These are phyloP conservation scores for Syrrhaptes paradoxus DNA, from an alignment of 2,113 vertebrate genomes.

Conservation along the genomic window DNA sequence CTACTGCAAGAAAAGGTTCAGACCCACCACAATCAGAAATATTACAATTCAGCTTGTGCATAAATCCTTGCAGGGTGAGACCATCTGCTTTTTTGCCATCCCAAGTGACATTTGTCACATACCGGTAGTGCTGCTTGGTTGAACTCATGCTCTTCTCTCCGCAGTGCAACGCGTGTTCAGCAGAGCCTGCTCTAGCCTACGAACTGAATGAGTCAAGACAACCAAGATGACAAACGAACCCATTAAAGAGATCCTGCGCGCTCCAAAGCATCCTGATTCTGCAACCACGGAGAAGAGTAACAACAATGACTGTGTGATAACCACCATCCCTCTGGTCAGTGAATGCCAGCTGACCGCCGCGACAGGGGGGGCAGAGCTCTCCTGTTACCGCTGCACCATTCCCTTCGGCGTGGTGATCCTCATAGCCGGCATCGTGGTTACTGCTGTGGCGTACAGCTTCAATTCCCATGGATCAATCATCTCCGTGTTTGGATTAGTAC, in stretches of 20 bases:
- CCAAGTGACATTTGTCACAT: background rate
- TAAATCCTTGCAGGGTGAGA: background rate
- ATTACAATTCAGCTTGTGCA: background rate
- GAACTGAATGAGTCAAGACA: background rate
- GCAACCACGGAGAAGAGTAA: slow-evolving; percentile 72
- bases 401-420: slow-evolving; percentile 95
- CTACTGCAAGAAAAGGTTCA: background rate
- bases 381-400: slow-evolving; percentile 94
- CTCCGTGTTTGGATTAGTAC: slow-evolving; percentile 88
- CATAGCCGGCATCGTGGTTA: slow-evolving; percentile 90
- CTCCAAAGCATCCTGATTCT: slow-evolving; percentile 74
- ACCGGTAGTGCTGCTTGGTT: background rate
- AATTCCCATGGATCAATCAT: slow-evolving; percentile 97
- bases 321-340: slow-evolving; percentile 84
- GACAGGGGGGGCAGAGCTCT: slow-evolving; percentile 89
- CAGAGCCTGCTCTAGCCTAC: slow-evolving; percentile 33
- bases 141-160: background rate
- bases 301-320: slow-evolving; percentile 72
- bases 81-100: background rate
- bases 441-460: slow-evolving; percentile 93
- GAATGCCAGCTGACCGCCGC: slow-evolving; percentile 90
- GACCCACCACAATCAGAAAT: background rate
- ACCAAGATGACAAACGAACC: slow-evolving; percentile 85
- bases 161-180: slow-evolving; percentile 23
- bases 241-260: slow-evolving; percentile 80